Conservation (phyloP, 2,113 vertebrate genomes). For the Microcebus ravelobensis region DNA sequence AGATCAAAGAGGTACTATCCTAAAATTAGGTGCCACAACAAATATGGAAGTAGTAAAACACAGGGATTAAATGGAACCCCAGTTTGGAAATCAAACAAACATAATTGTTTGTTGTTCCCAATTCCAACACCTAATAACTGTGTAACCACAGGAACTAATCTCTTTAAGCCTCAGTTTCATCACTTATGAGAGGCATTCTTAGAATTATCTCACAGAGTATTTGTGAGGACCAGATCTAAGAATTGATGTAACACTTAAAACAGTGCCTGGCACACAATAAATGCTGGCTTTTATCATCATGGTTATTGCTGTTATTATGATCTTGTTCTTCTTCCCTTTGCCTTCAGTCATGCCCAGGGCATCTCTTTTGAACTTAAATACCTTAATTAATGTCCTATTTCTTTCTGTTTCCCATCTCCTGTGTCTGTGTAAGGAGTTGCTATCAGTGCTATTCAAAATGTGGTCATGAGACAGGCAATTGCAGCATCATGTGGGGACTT, state of each 20-base stretch:
- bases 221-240: not conserved
- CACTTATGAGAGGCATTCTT: not conserved
- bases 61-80: not conserved
- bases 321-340: not conserved
- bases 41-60: not conserved
- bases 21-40: not conserved
- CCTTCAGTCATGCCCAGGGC: not conserved
- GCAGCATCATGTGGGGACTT: not conserved
- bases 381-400: not conserved
- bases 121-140: not conserved
- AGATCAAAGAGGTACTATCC: not conserved
- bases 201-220: not conserved
- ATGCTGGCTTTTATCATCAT: not conserved
- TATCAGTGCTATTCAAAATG: not conserved
- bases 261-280: not conserved
- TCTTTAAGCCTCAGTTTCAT: not conserved
- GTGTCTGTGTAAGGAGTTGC: not conserved
- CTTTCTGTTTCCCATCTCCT: not conserved
- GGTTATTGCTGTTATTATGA: not conserved
- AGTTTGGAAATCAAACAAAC: not conserved
- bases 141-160: not conserved
- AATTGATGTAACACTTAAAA: not conserved
- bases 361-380: slow-evolving; percentile 1
- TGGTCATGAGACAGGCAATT: not conserved
- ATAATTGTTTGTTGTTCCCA: not conserved